Base-by-base conservation (phyloP, 2,888 invertebrate species). In the Trissolcus japonicus region DNA sequence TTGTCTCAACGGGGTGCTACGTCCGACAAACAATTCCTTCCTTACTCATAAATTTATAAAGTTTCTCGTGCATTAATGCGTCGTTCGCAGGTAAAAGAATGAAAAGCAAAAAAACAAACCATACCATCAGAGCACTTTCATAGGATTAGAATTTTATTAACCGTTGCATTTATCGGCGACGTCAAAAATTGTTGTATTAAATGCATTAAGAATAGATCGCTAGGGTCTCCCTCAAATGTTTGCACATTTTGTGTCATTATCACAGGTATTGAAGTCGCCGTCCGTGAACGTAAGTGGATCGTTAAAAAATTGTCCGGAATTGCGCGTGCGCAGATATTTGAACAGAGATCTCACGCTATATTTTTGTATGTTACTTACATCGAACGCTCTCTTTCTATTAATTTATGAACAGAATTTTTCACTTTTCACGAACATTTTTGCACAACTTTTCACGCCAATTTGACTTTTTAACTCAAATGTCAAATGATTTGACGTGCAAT, bases 211-310 rank as follows among this genome's bases (percentile, higher is more conserved):
- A 16, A 41, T 13, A 51, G 54, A 50, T 29, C 50, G 51, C n/a
- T 43, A 25, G 29, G 54, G 57, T 68, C 54, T 68, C 60, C 57
- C 48, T 19, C 19, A 25, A 68, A 68, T 75, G 59, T 75, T 75
- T 75, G 63, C 68, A 63, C 55, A 68, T 63, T 68, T 63, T 29
- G 69, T 66, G 61, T 76, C 76, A 76, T 76, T 76, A 76, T 76
- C 76, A 65, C 65, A 21, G 66, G 57, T 76, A 76, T 76, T 66
- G 76, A 76, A 76, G 76, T 76, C 71, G 66, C 76, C 41, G 66
- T 48, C 66, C 76, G 65, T 66, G 61, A 61, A 71, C 60, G 76
- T 71, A 71, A 76, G 76, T 76, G 76, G 76, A 76, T 76, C 76
- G 76, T 76, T 76, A 76, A 69, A 76, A 76, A 76, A 76, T 71